Base-by-base conservation (phyloP, 1,140 invertebrate species). In the Panulirus ornatus region DNA sequence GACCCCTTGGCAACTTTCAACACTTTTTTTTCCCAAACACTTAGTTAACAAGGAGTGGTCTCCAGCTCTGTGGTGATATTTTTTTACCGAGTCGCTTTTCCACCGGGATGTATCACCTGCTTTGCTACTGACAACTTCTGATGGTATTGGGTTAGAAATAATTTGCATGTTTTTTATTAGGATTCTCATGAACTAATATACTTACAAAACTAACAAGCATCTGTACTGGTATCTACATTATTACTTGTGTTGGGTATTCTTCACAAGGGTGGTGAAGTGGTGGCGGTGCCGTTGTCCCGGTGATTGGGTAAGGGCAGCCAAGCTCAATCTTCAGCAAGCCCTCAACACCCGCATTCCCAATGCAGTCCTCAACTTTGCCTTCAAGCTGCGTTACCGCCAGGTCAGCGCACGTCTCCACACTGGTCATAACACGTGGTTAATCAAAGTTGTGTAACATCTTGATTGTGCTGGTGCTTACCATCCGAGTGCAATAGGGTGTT, bases 221-320 rank as follows among this genome's bases (percentile, higher is more conserved):
- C 63, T 84, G 42, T 71, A 85, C 73, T 85, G 70, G 42, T 44
- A 6, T 85, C 42, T n/a, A n/a, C n/a, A n/a, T n/a, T n/a, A 78
- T 58, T 51, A 58, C 71, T 42, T n/a, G 83, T 85, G 42, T 82
- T 71, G 81, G 66, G 70, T 89, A 51, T 83, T 88, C 81, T 76
- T 75, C 88, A 84, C 63, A 58, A 94, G 94, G 94, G 97, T 98
- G 92, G 95, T 97, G 70, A 95, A 96, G 93, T 97, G 96, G 95
- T 98, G 97, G 97, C 96, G 97, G 92, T 96, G 96, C 92, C 98
- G 97, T 95, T 97, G 97, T 93, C 96, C 97, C 6, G 97, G 97
- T 92, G 96, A 96, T 92, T 96, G 97, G 84, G 90, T 94, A 38
- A 93, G 94, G 91, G 97, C 97, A 34, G 98, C 97, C 94, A 97